Conservation (phyloP, 2,888 invertebrate genomes). For the Geophilus truncorum region DNA sequence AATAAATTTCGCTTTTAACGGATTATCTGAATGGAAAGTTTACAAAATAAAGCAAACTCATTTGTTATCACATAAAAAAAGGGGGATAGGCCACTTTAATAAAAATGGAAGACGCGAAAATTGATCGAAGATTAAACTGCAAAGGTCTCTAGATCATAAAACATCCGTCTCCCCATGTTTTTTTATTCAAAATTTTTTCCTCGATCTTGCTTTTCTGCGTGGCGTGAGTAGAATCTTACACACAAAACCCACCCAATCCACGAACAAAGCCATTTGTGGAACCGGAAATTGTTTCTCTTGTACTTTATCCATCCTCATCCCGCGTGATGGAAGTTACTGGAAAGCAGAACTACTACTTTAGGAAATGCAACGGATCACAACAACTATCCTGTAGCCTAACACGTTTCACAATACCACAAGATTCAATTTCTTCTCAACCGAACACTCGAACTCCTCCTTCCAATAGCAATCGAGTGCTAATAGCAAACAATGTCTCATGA, state of each 20-base stretch:
- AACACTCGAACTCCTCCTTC: neutral
- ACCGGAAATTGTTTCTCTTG: slow-evolving; percentile 21
- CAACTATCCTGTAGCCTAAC: neutral
- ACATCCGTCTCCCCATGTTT: neutral
- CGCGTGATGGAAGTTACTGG: neutral
- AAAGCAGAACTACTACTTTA: neutral
- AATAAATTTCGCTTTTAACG: too few relatives aligned
- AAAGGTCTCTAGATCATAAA: neutral
- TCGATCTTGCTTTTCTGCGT: neutral
- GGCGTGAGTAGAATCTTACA: neutral
- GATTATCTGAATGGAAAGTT: too few relatives aligned
- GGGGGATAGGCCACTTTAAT: too few relatives aligned
- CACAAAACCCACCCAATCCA: neutral
- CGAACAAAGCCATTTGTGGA: slow-evolving; percentile 27
- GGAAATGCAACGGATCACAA: slow-evolving; percentile 25
- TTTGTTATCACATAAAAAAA: too few relatives aligned
- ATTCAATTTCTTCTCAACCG: neutral
- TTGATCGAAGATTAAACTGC: neutral
- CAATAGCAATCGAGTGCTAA: slow-evolving; percentile 3
- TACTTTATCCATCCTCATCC: slow-evolving; percentile 18
- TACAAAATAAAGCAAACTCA: too few relatives aligned
- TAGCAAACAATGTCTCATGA: slow-evolving; percentile 4
- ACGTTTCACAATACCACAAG: neutral
- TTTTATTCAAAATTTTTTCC: neutral
- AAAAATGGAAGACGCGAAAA: neutral